Base-by-base conservation (phyloP, 2,113 vertebrate genomes). In the Oophaga pumilio region DNA sequence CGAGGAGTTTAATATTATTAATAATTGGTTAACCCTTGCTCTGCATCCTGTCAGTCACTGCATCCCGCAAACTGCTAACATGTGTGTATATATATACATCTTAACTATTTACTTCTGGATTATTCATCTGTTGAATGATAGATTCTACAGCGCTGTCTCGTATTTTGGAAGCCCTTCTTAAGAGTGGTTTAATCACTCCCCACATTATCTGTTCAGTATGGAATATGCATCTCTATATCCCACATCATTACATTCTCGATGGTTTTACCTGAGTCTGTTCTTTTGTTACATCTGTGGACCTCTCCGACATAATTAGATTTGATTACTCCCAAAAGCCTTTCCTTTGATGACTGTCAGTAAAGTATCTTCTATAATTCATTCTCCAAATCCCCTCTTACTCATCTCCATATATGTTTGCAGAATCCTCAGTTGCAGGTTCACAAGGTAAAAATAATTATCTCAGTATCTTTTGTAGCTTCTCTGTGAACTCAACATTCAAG, bases 311-410 rank as follows among this genome's bases (percentile, higher is more conserved):
- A 85, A 85, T 85, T 74, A 73, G n/a, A 33, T 73, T 43, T 85
- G 69, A 85, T 85, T 71, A 74, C 69, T 85, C 83, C 83, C 83
- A 85, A 66, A 74, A 85, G 83, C 68, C 69, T 85, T 85, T 56
- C 24, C 83, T 85, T 74, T 85, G 83, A 85, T 85, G 83, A 85
- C 68, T 83, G 81, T 83, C 81, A 85, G 69, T 73, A 57, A 85
- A 85, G 62, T 85, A 85, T 85, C 83, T 74, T 74, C 68, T 85
- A 57, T 85, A 73, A 85, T 85, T 84, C 69, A 69, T 69, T 52
- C 82, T 68, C 64, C 50, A 56, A 68, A 74, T 74, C 66, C 64
- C 81, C 81, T 68, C 43, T 53, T 85, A 59, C 69, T 85, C 66
- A 59, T 66, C 81, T 83, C 20, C 64, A 66, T 68, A 62, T 52